Percentiles rank a stretch among this genome's conserved stretches.
These are phyloP conservation scores for Tympanoctomys barrerae DNA, from an alignment of 2,797 vertebrate genomes.

Conservation along the genomic window DNA sequence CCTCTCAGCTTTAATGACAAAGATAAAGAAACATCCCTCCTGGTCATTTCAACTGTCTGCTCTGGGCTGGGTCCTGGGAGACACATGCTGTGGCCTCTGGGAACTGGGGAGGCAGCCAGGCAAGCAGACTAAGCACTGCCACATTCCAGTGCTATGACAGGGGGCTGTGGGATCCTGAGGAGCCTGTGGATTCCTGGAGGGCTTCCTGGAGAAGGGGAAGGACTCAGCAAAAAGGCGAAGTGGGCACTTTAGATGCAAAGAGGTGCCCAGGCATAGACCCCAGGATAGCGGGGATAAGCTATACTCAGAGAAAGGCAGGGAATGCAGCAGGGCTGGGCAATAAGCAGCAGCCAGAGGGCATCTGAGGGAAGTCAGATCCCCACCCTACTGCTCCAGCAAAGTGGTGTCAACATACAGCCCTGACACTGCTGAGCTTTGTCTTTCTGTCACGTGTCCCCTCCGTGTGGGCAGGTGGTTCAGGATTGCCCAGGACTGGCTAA, in stretches of 20 bases:
- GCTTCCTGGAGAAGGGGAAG: background rate
- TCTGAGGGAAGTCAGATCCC: background rate
- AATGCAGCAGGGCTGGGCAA: background rate
- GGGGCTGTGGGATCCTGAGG: background rate
- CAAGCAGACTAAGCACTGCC: background rate
- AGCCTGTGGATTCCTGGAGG: background rate
- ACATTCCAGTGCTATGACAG: background rate
- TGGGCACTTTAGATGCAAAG: background rate
- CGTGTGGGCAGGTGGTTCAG: background rate
- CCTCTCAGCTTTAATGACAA: background rate
- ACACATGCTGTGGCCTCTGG: background rate
- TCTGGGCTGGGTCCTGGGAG: background rate
- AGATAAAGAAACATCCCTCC: background rate
- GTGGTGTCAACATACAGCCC: background rate
- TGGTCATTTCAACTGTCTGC: background rate
- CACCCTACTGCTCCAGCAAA: background rate
- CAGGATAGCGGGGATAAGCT: background rate
- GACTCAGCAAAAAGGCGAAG: background rate
- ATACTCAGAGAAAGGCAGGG: background rate
- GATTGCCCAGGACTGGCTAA: background rate
- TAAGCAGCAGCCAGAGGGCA: background rate
- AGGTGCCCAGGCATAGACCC: background rate
- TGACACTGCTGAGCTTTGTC: background rate
- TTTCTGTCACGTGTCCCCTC: background rate
- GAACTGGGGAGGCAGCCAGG: background rate